Evolutionary conservation across 2,888 invertebrate genomes (phyloP).

Genomic region (Pristionchus arcanus): DNA sequence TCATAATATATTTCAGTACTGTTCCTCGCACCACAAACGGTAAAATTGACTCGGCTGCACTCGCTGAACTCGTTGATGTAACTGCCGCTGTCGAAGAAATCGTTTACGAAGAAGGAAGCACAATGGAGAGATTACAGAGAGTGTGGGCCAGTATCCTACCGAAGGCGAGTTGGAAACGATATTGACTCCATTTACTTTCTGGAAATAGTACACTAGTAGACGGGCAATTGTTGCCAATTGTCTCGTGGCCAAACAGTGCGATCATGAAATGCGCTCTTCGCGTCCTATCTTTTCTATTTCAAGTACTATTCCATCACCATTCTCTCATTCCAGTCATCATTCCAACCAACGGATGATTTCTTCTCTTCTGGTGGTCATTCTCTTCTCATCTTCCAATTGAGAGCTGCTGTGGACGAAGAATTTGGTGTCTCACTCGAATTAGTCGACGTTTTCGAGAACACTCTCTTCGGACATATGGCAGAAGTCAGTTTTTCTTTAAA

Average conservation of each 20-base stretch:
- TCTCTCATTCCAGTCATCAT: neutral
- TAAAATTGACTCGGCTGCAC: slow-evolving; percentile 18
- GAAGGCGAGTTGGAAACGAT: neutral
- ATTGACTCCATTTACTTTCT: no score
- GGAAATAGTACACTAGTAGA: neutral
- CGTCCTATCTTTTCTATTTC: slow-evolving; percentile 5
- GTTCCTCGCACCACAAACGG: slow-evolving; percentile 24
- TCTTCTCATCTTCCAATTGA: slow-evolving; percentile 67
- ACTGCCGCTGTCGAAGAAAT: neutral
- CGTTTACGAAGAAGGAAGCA: slow-evolving; percentile 19
- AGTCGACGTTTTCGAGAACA: slow-evolving; percentile 60
- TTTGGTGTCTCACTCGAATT: slow-evolving; percentile 63
- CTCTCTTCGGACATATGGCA: slow-evolving; percentile 57
- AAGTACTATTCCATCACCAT: neutral
- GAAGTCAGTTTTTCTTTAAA: neutral
- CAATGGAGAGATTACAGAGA: neutral
- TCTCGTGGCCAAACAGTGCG: neutral
- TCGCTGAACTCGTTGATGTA: slow-evolving; percentile 45
- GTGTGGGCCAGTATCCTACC: slow-evolving; percentile 26
- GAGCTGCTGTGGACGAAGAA: slow-evolving; percentile 61
- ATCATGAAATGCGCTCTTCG: slow-evolving; percentile 1
- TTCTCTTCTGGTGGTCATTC: slow-evolving; percentile 74
- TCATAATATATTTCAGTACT: neutral
- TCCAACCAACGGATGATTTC: slow-evolving; percentile 62
- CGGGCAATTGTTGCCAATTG: neutral